A percentile compares a stretch with the other conserved stretches of the same genome.
Conservation (phyloP, 2,888 invertebrate genomes). For the Unio pictorum region DNA sequence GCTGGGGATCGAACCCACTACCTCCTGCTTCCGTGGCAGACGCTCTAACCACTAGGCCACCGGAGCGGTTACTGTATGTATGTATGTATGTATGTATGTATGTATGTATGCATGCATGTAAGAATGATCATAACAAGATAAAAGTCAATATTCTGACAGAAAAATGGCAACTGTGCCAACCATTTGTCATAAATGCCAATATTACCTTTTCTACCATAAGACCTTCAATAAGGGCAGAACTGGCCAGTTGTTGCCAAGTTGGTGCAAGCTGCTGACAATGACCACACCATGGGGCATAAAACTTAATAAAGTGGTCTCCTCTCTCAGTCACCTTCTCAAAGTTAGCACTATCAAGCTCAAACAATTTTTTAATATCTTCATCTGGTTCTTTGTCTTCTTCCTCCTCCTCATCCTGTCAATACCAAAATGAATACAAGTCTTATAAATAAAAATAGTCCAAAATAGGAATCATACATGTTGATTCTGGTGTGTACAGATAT, state of each 20-base stretch:
- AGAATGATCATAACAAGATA: no score
- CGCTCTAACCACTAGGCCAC: no score
- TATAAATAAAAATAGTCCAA: no score
- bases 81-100: no score
- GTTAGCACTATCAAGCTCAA: conserved; percentile 79
- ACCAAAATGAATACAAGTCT: neutral
- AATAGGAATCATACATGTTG: no score
- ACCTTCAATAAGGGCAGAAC: conserved; percentile 79
- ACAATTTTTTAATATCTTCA: neutral
- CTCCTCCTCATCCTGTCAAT: neutral
- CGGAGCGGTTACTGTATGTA: no score
- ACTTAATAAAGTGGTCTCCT: conserved; percentile 90
- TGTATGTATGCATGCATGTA: no score
- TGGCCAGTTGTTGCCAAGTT: conserved; percentile 87
- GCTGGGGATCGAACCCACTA: no score
- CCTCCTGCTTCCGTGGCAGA: no score
- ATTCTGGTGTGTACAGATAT: no score
- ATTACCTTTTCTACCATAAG: conserved; percentile 81
- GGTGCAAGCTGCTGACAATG: conserved; percentile 89
- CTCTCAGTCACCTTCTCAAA: conserved; percentile 81
- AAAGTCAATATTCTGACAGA: no score
- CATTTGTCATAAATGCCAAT: neutral
- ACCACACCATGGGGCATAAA: conserved; percentile 93
- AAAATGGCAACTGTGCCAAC: no score
- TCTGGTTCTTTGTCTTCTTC: conserved; percentile 4